Conservation (phyloP, 2,888 invertebrate genomes). For the Plagodis dolabraria region DNA sequence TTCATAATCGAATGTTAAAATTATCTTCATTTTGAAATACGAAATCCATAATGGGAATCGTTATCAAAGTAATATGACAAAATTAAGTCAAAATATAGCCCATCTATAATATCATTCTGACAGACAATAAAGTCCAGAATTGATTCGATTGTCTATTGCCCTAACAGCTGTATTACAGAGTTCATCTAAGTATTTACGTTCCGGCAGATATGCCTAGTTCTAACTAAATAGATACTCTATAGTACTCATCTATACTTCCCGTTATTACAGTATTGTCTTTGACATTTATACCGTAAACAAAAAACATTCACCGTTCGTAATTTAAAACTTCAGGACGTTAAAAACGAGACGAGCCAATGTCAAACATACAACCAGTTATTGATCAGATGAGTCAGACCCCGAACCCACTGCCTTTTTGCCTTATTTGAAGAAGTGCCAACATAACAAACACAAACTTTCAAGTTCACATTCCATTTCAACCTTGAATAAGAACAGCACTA, state of each 20-base stretch:
- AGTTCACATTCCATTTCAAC: constrained; percentile 24
- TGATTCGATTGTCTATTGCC: too few relatives aligned
- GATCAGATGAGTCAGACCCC: constrained; percentile 67
- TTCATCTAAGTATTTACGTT: too few relatives aligned
- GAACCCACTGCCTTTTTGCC: constrained; percentile 42
- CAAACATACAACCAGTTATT: constrained; percentile 56
- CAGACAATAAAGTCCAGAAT: too few relatives aligned
- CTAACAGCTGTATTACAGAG: too few relatives aligned
- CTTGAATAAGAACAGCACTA: constrained; percentile 23
- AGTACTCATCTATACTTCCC: neutral
- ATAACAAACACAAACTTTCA: constrained; percentile 25
- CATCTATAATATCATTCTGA: too few relatives aligned
- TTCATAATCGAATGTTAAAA: too few relatives aligned
- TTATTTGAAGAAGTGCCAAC: constrained; percentile 45
- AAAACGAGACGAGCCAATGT: constrained; percentile 51
- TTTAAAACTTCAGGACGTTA: constrained; percentile 28
- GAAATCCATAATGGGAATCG: too few relatives aligned
- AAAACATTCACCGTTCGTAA: constrained; percentile 9
- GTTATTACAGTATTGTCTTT: neutral
- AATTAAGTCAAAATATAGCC: too few relatives aligned
- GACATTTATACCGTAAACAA: neutral
- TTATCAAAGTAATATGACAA: too few relatives aligned
- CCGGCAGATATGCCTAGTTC: too few relatives aligned
- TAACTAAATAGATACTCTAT: constrained; percentile 1
- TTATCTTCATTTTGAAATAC: too few relatives aligned